Conservation (phyloP, 2,888 invertebrate species). For the Serrognathus titanus region DNA sequence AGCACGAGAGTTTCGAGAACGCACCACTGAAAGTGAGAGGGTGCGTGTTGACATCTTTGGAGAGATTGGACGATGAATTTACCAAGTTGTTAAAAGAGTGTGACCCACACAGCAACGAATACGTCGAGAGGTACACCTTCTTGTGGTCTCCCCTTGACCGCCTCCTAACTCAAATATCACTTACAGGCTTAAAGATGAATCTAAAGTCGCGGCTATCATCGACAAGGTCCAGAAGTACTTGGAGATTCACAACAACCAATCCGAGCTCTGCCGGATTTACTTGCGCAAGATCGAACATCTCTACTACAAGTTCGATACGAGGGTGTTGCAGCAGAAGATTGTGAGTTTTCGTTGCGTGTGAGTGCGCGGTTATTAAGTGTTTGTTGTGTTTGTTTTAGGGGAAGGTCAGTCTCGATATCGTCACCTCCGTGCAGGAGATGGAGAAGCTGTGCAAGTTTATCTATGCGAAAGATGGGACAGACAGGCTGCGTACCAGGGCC, state of each 20-base stretch:
- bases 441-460: slow-evolving; percentile 94
- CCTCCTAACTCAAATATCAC: not conserved
- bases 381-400: slow-evolving; percentile 46
- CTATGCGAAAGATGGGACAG: slow-evolving; percentile 89
- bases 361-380: not conserved
- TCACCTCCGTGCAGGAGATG: slow-evolving; percentile 84
- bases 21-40: slow-evolving; percentile 78
- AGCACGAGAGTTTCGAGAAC: slow-evolving; percentile 75
- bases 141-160: too few relatives aligned
- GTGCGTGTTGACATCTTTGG: slow-evolving; percentile 89
- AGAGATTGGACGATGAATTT: slow-evolving; percentile 95
- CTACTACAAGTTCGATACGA: slow-evolving; percentile 94
- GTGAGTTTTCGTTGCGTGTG: slow-evolving; percentile 41
- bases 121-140: slow-evolving; percentile 72
- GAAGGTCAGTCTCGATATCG: slow-evolving; percentile 59
- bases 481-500: slow-evolving; percentile 90
- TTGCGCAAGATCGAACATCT: slow-evolving; percentile 95
- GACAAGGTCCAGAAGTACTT: slow-evolving; percentile 78
- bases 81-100: slow-evolving; percentile 95
- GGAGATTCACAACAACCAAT: slow-evolving; percentile 70
- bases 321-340: slow-evolving; percentile 71
- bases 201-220: slow-evolving; percentile 82
- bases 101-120: slow-evolving; percentile 97
- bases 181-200: slow-evolving; percentile 79
- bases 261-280: slow-evolving; percentile 92